Evolutionary conservation across 2,113 vertebrate species (phyloP), one percentile per base, ranked within the genome.

Genomic region (Labrus mixtus): DNA sequence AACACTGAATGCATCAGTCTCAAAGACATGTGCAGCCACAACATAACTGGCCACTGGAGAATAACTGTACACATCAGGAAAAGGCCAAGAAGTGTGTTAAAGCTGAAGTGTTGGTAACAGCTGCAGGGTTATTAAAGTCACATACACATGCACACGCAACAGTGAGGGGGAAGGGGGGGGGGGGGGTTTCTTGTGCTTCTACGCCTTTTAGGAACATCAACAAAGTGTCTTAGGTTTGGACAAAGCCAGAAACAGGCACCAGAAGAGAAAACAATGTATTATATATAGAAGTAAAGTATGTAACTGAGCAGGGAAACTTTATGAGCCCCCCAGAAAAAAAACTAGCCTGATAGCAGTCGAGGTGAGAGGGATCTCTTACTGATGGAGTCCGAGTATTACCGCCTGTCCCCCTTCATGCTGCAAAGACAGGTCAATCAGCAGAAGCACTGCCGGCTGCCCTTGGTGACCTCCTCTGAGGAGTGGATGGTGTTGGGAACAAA

Each of bases 401-500:
- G 43, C 54, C 55, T 67, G 50, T 51, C 75, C 29, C 13, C 60
- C 12, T 23, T 17, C 15, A 16, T n/a, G 37, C 55, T 46, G 10
- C 66, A 39, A n/a, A n/a, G 39, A 9, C 58, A 1, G 68, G 53
- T 8, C 0, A 46, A 69, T 96, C 96, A 99, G 94, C 97, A 99
- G 91, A 96, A 92, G 88, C 97, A 99, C 50, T 96, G 93, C 84
- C 97, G 95, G 86, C 96, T 95, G 87, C 96, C 95, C 84, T 97
- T 97, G 91, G 96, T 95, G 76, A 97, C 97, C 91, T 98, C 97
- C 91, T 98, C 97, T 0, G 97, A 98, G 25, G 97, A 98, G 83
- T 98, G 97, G 83, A 98, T 96, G 53, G 96, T 96, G 0, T 98
- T 99, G 50, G 98, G 98, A 45, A 99, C 97, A 66, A 99, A 96